Evolutionary conservation across 2,797 vertebrate genomes (phyloP), one percentile per base, ranked within the genome.

Genomic region (Orestias chungarensis): DNA sequence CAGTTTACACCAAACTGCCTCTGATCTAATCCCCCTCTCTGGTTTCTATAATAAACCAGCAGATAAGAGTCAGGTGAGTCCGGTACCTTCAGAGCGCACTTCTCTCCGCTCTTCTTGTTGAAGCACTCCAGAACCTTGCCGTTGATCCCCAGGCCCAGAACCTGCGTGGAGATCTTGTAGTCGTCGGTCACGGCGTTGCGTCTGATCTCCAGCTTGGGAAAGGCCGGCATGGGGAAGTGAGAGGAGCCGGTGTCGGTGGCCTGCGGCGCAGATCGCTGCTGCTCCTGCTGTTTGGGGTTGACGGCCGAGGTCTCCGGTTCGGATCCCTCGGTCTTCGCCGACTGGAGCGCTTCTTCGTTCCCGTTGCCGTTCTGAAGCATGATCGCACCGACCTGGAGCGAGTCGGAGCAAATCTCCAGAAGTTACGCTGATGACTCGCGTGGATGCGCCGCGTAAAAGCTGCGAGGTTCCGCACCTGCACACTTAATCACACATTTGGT

Each of bases 71-170:
- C 73, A 64, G 55, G 43, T 79, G 79, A 75, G 75, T 49, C 64
- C 6, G 0, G 3, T 87, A 99, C 98, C 97, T 99, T 99, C 84
- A 99, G 91, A 2, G 97, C 98, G 91, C 97, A 99, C 91, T 97
- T 99, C 91, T 96, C 93, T 81, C 96, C 96, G 0, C 95, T 96
- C 84, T 93, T 95, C 92, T 96, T 96, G 76, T 95, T 96, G 91
- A 93, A 96, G 85, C 97, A 99, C 85, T 97, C 95, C 73, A 98
- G 84, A n/a, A 99, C 98, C 92, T 98, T 99, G 73, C 98, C 98
- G 64, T 98, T 99, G 92, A 99, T 97, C 54, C 98, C 98, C 79
- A 99, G 92, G 23, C 98, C 98, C 90, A 99, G 93, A 61, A 99
- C 98, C 77, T 96, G 95, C 73, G 91, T 96, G 87, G 98, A 98